phyloP scores from a whole-genome alignment of 2,888 invertebrate genomes.

The Eucriotettix oculatus region DNA sequence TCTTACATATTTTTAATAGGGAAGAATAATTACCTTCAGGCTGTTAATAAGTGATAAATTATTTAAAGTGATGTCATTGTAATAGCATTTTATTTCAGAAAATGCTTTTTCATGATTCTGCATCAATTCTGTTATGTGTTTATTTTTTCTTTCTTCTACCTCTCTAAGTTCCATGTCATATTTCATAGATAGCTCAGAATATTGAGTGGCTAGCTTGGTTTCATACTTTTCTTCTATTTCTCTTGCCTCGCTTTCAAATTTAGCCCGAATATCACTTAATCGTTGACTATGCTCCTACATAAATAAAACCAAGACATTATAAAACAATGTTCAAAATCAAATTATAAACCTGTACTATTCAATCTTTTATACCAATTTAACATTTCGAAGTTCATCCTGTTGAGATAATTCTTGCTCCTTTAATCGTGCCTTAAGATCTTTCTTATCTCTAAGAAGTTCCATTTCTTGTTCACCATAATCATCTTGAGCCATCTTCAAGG shows the following conservation, averaged over 20 bases:
- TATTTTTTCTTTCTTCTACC: slow-evolving; percentile 81
- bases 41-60: slow-evolving; percentile 82
- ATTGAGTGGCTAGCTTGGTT: slow-evolving; percentile 52
- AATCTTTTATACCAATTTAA: slow-evolving; percentile 40
- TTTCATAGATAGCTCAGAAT: slow-evolving; percentile 52
- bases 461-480: slow-evolving; percentile 61
- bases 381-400: slow-evolving; percentile 47
- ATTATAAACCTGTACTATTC: neutral
- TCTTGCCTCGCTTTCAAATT: slow-evolving; percentile 48
- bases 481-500: slow-evolving; percentile 69
- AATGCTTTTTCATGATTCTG: slow-evolving; percentile 69
- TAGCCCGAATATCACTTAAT: slow-evolving; percentile 37
- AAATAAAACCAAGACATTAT: neutral
- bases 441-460: slow-evolving; percentile 58
- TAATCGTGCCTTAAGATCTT: slow-evolving; percentile 43
- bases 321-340: neutral
- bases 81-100: slow-evolving; percentile 82
- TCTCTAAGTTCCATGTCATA: slow-evolving; percentile 73
- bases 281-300: slow-evolving; percentile 26
- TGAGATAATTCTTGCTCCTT: slow-evolving; percentile 52
- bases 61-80: slow-evolving; percentile 85
- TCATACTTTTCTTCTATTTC: slow-evolving; percentile 56
- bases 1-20: no score
- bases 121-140: slow-evolving; percentile 64
- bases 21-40: slow-evolving; percentile 42